Evolutionary conservation across 2,888 invertebrate species (phyloP).

Genomic region (Oscheius myriophilus): DNA sequence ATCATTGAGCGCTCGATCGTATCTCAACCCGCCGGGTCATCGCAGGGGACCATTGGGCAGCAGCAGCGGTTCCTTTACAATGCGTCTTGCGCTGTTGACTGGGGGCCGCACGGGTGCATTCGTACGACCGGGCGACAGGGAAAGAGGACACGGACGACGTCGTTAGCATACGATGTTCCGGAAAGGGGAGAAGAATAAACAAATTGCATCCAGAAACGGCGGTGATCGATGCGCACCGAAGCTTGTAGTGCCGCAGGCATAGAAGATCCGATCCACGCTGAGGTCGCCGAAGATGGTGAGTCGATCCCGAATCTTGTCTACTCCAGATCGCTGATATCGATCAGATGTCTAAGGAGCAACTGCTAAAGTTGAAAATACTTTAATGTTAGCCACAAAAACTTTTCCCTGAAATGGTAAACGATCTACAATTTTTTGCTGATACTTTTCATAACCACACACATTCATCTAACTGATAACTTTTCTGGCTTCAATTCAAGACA

Average conservation of each 20-base stretch:
- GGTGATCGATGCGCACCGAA: conserved; percentile 13
- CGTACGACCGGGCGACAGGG: too few species aligned
- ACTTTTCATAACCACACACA: too few species aligned
- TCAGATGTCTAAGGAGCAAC: not conserved
- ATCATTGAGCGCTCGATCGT: conserved; percentile 18
- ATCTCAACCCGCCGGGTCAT: conserved; percentile 7
- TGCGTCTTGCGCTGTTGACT: too few species aligned
- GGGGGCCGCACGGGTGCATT: too few species aligned
- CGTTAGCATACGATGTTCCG: not conserved
- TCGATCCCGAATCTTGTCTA: conserved; percentile 1
- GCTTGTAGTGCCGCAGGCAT: conserved; percentile 16
- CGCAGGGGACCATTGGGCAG: not conserved
- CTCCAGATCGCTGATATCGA: conserved; percentile 7
- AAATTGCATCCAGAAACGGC: conserved; percentile 14
- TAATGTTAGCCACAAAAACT: too few species aligned
- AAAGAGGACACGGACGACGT: too few species aligned
- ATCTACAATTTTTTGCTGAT: too few species aligned
- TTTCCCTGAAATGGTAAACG: too few species aligned
- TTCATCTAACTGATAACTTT: too few species aligned
- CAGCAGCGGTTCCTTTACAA: too few species aligned
- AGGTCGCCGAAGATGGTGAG: conserved; percentile 27
- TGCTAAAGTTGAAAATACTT: too few species aligned
- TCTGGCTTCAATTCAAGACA: too few species aligned
- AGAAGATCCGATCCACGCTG: conserved; percentile 24
- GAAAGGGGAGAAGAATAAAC: conserved; percentile 12